Base-by-base conservation (phyloP, 1,140 invertebrate species). In the Tribolium madens region DNA sequence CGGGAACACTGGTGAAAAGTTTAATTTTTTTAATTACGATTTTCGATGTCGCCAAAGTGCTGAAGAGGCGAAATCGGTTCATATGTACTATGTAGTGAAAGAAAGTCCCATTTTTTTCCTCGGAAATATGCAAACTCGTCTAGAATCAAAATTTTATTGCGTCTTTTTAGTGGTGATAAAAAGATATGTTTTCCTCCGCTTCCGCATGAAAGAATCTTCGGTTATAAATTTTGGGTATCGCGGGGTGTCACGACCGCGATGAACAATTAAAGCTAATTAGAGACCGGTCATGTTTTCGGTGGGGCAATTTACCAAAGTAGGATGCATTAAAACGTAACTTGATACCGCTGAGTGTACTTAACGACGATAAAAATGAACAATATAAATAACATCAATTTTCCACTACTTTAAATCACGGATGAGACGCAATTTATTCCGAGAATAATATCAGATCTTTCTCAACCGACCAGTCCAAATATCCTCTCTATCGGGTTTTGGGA, bases 401-500 rank as follows among this genome's bases (percentile, higher is more conserved):
- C 57, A 64, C 69, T 71, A 48, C 47, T 71, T 71, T 71, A 71
- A 64, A 64, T 64, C 57, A 64, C 57, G 57, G 57, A 78, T 72
- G 74, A 74, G 73, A 78, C 77, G 70, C 72, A 64, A 64, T 78
- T 78, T 76, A 78, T 78, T 76, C 74, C 68, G 12, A 60, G 74
- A 78, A 78, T 73, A 76, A 78, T 78, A 78, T 78, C 77, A 73
- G 77, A 78, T 78, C 74, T 71, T 76, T 76, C 69, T 73, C 68
- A 71, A 72, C 73, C 50, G 53, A 75, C 68, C 74, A 77, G 70
- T 76, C 74, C 26, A 60, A 78, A 76, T 76, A 76, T 64, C 70
- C 77, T 78, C 50, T 70, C 74, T 64, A 64, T 64, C 57, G 57
- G 26, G 21, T 71, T 72, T 72, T 76, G 78, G 75, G 75, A 76